Percentiles rank a stretch among this genome's conserved stretches.
These are phyloP conservation scores for Perizoma affinitatum DNA, from an alignment of 2,888 invertebrate genomes.

Conservation along the genomic window DNA sequence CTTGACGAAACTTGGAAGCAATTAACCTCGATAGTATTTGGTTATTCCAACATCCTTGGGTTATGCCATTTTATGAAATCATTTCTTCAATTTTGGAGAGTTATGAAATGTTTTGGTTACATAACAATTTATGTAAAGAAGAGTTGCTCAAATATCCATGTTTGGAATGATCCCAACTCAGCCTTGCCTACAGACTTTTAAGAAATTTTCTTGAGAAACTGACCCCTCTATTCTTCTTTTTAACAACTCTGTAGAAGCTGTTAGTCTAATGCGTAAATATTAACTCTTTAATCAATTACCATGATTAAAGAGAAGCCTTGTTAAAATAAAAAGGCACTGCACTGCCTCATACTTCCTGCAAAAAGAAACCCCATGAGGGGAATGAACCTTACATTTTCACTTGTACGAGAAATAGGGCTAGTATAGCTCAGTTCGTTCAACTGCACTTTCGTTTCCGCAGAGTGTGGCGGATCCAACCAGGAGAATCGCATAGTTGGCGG, in stretches of 20 bases:
- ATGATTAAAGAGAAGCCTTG: background rate
- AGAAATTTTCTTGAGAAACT: conserved; percentile 5
- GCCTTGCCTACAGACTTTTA: background rate
- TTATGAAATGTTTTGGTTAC: conserved; percentile 3
- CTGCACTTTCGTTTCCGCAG: conserved; percentile 72
- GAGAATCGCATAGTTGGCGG: conserved; percentile 95
- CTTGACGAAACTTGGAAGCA: conserved; percentile 2
- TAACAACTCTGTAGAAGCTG: background rate
- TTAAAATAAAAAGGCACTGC: too few species aligned
- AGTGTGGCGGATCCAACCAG: conserved; percentile 92
- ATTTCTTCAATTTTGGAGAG: conserved; percentile 1
- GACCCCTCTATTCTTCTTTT: background rate
- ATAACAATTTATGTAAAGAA: background rate
- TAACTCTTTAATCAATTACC: too few species aligned
- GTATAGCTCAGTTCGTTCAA: conserved; percentile 37
- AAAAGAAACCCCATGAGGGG: conserved; percentile 15
- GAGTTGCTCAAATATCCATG: conserved; percentile 7
- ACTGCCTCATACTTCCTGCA: background rate
- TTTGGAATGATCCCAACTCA: conserved; percentile 3
- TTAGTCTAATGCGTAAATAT: background rate
- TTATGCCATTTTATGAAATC: conserved; percentile 10
- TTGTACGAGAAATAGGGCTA: conserved; percentile 21
- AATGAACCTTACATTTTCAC: conserved; percentile 25
- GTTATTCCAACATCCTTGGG: conserved; percentile 14
- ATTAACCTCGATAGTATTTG: conserved; percentile 23